Evolutionary conservation across 2,888 invertebrate genomes (phyloP), one percentile per base, ranked within the genome.

Genomic region (Steinernema carpocapsae): DNA sequence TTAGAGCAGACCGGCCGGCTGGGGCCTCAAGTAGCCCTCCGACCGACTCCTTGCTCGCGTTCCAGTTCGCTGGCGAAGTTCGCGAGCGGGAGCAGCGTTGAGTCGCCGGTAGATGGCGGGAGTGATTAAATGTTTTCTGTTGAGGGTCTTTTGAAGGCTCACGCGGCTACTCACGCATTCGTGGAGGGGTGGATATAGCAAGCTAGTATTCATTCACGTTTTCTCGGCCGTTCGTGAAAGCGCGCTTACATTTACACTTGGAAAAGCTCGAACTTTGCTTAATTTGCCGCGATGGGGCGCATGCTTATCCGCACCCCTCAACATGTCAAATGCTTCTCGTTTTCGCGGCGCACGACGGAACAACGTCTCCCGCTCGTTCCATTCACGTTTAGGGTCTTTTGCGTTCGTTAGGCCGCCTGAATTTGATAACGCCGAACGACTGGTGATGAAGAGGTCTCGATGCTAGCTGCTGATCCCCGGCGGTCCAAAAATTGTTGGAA

Each of bases 331-430:
- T 64, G 64, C 64, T 48, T 64, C 48, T 48, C 48, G 17, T 19
- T 48, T 14, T 48, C 48, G n/a, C 14, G 48, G n/a, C 48, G 17
- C 6, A n/a, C 48, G 48, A 17, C 48, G 17, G 48, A 48, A 14
- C 64, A 29, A 64, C 64, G 64, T 64, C 32, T 26, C 17, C 10
- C 37, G 3, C 37, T 37, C 37, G 37, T 10, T 10, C 10, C 64
- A 32, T 22, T 64, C 32, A 64, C 32, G 64, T 64, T 64, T 29
- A 64, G 64, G 32, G 64, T 32, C 32, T 29, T 64, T 64, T 64
- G 64, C 64, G 48, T 48, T 64, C 64, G 64, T 64, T 64, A 64
- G 64, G 12, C n/a, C 14, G 64, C 64, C 29, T 37, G 64, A 64
- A 64, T 64, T 64, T 64, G 64, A 64, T 64, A 64, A 64, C 29